Conservation (phyloP, 2,797 vertebrate species). For the Rhinichthys osculus region DNA sequence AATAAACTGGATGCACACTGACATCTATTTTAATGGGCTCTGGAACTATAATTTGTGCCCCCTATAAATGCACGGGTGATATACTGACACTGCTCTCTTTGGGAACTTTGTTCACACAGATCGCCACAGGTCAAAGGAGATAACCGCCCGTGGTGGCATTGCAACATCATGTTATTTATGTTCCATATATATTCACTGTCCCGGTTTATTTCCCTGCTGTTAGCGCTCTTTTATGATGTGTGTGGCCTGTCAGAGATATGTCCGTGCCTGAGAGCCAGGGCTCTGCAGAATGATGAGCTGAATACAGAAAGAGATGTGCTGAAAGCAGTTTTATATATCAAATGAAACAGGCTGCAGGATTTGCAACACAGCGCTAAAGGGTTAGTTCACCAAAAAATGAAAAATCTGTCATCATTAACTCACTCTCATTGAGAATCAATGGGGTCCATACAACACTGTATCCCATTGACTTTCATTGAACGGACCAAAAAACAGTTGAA, state of each 20-base stretch:
- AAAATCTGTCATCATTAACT: neutral
- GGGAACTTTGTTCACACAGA: constrained; percentile 40
- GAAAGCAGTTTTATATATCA: constrained; percentile 5
- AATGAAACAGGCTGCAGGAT: neutral
- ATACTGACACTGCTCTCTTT: neutral
- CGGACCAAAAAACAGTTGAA: neutral
- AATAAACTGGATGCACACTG: constrained; percentile 45
- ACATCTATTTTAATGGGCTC: constrained; percentile 26
- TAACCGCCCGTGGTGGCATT: constrained; percentile 11
- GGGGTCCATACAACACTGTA: neutral
- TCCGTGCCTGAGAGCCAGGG: constrained; percentile 7
- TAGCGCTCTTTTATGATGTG: constrained; percentile 30
- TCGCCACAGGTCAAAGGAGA: constrained; percentile 6
- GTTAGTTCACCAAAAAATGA: neutral
- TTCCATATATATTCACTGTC: constrained; percentile 44
- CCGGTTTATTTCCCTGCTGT: constrained; percentile 42
- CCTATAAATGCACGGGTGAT: constrained; percentile 42
- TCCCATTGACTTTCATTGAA: neutral
- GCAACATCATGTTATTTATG: constrained; percentile 31
- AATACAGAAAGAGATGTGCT: constrained; percentile 14
- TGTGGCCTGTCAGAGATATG: constrained; percentile 39
- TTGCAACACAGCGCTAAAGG: neutral
- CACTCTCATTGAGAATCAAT: neutral
- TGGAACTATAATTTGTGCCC: constrained; percentile 41
- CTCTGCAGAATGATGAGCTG: constrained; percentile 2